A percentile compares a stretch with the other conserved stretches of the same genome.
Conservation (phyloP, 2,888 invertebrate species). For the Dione vanillae region DNA sequence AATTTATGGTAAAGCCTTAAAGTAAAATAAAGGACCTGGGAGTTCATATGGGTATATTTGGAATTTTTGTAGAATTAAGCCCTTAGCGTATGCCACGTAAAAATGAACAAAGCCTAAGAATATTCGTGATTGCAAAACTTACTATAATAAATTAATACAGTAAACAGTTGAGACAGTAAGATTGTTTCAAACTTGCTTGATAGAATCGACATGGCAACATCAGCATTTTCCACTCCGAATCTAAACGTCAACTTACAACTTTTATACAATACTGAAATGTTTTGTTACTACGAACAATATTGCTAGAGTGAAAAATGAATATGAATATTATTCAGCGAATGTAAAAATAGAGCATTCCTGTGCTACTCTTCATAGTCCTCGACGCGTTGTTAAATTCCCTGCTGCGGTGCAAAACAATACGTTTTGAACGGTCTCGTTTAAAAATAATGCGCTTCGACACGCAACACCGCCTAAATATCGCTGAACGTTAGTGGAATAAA, state of each 20-base stretch:
- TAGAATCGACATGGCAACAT: constrained; percentile 42
- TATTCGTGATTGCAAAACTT: neutral
- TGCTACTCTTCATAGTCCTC: constrained; percentile 45
- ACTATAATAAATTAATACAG: neutral
- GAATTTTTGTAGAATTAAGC: too few species aligned
- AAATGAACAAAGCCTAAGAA: neutral
- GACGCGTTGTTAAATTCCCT: constrained; percentile 49
- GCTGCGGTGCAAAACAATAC: constrained; percentile 52
- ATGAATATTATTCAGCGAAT: constrained; percentile 46
- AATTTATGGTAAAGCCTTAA: too few species aligned
- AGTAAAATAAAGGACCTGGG: too few species aligned
- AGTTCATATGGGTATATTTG: too few species aligned
- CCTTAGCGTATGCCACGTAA: too few species aligned
- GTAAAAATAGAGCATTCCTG: constrained; percentile 42
- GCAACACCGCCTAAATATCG: constrained; percentile 51
- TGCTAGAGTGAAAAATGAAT: constrained; percentile 49
- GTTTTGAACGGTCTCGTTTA: constrained; percentile 54
- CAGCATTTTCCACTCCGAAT: constrained; percentile 42
- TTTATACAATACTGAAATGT: constrained; percentile 45
- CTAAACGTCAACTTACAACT: constrained; percentile 47
- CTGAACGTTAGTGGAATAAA: constrained; percentile 29
- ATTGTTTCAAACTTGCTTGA: constrained; percentile 41
- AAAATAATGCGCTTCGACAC: constrained; percentile 60
- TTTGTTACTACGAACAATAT: constrained; percentile 47
- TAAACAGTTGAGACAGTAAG: constrained; percentile 30